Base-by-base conservation (phyloP, 2,888 invertebrate species). In the Xanthia togata region DNA sequence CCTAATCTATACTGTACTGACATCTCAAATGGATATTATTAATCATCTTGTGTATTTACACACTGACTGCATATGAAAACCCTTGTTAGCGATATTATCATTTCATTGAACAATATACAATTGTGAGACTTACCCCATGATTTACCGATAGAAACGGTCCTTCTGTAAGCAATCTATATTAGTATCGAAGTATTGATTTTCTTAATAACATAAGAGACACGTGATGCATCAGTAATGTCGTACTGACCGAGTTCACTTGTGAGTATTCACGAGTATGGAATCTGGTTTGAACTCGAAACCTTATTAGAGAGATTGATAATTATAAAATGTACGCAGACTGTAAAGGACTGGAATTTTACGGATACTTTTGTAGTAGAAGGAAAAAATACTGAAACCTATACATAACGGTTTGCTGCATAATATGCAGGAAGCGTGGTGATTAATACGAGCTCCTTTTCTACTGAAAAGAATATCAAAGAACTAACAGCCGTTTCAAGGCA, bases 221-320 rank as follows among this genome's bases (percentile, higher is more conserved):
- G 41, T 81, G 70, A 57, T 64, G 71, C 59, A 55, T 50, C 31
- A 47, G 31, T 79, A 68, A 59, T 60, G 59, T 69, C 23, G 5
- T 26, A 68, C 44, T 68, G 47, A 65, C 53, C 53, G 31, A 63
- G 57, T 78, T 68, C 62, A 71, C 70, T 83, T 67, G 57, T 71
- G 47, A 71, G 50, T 68, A 59, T 70, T 68, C 26, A 38, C 35
- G 44, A 14, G 63, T 55, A 41, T 55, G 47, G 47, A 78, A 83
- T 81, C 84, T 78, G 68, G 79, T 78, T 81, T 70, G 65, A 67
- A 62, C 70, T 78, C 57, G 44, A 65, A 47, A 78, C 38, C 59
- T 65, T 38, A 2, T 55, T 65, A 64, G 31, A 31, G 12, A 41
- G 17, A 64, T 26, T 31, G 65, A 75, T 47, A 38, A 38, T 81